phyloP scores from a whole-genome alignment of 2,113 vertebrate genomes.

The Leptosomus discolor region DNA sequence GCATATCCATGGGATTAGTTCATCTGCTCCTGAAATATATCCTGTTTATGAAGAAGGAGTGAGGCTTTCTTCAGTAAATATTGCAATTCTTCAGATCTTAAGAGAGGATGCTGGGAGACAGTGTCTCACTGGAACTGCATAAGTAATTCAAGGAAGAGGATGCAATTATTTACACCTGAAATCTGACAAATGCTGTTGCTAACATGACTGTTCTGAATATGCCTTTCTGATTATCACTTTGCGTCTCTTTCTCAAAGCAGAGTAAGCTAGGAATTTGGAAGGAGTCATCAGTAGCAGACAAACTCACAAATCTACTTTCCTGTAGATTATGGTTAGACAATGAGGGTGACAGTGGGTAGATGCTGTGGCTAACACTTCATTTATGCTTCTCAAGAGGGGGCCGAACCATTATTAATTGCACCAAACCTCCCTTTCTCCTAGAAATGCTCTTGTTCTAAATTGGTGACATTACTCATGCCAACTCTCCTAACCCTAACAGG shows the following conservation, averaged over 20 bases:
- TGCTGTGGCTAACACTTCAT: not conserved
- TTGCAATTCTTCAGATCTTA: not conserved
- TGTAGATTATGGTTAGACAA: not conserved
- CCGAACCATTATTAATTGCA: not conserved
- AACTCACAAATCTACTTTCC: not conserved
- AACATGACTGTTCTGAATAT: not conserved
- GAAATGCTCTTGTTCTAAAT: not conserved
- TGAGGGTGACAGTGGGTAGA: not conserved
- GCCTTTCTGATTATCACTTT: not conserved
- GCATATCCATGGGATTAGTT: not conserved
- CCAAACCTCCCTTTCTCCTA: not conserved
- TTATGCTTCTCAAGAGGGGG: not conserved
- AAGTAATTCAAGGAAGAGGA: not conserved
- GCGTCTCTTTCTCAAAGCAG: not conserved
- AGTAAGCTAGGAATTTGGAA: not conserved
- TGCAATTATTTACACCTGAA: not conserved
- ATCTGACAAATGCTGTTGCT: not conserved
- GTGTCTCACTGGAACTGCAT: not conserved
- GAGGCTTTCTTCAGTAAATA: not conserved
- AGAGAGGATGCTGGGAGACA: not conserved
- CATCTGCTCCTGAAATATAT: not conserved
- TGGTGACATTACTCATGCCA: not conserved
- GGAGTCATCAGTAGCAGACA: not conserved
- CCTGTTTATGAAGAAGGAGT: not conserved
- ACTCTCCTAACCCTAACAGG: not conserved